Evolutionary conservation across 2,888 invertebrate species (phyloP).

Genomic region (Dolichopus griseipennis): DNA sequence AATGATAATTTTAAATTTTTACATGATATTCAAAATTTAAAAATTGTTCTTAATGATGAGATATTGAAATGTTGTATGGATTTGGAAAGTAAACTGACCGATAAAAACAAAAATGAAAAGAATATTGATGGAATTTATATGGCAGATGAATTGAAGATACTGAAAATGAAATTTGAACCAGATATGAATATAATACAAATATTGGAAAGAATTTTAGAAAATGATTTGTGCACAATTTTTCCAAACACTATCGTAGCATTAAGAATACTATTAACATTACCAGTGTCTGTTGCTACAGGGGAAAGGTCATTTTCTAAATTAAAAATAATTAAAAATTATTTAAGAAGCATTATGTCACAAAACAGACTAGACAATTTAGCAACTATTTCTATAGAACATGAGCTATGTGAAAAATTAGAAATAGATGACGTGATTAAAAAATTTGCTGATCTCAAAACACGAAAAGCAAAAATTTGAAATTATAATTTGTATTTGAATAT

Average conservation of each 20-base stretch:
- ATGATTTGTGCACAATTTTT: constrained; percentile 1
- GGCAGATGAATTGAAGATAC: background rate
- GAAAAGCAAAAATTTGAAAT: background rate
- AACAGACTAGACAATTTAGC: background rate
- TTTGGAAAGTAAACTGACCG: background rate
- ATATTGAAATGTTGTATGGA: too few relatives aligned
- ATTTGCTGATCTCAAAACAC: constrained; percentile 7
- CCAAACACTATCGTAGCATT: background rate
- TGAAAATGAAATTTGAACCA: constrained; percentile 1
- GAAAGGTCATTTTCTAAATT: background rate
- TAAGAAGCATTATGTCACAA: background rate
- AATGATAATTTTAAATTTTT: constrained; percentile 7
- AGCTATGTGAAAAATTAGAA: constrained; percentile 2
- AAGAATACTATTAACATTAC: background rate
- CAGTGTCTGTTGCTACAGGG: constrained; percentile 1
- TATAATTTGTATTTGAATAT: background rate
- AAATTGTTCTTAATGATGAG: too few relatives aligned
- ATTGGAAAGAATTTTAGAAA: background rate
- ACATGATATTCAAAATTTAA: background rate
- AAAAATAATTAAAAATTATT: background rate
- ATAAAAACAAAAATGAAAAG: background rate
- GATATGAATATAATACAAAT: background rate
- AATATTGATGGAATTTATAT: background rate
- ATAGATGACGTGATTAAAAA: constrained; percentile 7
- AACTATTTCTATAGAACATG: constrained; percentile 5